A percentile compares a stretch with the other conserved stretches of the same genome.
Conservation (phyloP, 2,113 vertebrate genomes). For the Mustela nigripes region DNA sequence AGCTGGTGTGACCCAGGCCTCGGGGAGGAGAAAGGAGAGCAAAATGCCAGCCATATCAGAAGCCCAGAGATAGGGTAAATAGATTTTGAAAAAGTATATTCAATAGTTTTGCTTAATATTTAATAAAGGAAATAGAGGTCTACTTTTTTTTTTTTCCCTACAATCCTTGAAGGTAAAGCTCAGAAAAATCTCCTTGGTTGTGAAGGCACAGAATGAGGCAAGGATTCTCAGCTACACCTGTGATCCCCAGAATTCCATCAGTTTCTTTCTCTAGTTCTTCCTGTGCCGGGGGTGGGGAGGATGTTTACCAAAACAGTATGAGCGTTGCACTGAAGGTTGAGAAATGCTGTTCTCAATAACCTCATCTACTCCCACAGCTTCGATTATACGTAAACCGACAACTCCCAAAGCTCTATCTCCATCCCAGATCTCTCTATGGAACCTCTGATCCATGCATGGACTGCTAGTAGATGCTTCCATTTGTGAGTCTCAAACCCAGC, state of each 20-base stretch:
- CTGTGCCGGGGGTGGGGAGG: accelerated
- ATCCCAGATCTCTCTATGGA: not conserved
- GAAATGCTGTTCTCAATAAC: constrained; percentile 34
- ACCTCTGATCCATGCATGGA: not conserved
- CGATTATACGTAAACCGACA: not conserved
- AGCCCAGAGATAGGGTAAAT: not conserved
- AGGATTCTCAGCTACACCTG: not conserved
- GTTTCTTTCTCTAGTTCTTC: not conserved
- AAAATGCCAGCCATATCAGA: not conserved
- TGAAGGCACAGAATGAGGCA: not conserved
- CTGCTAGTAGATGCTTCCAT: constrained; percentile 39
- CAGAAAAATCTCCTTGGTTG: not conserved
- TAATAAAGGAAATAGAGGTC: not conserved
- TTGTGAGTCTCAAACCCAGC: not conserved
- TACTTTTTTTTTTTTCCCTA: not conserved
- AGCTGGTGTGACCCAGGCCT: not conserved
- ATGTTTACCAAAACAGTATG: not conserved
- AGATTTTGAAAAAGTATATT: not conserved
- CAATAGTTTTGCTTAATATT: not conserved
- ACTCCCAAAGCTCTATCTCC: constrained; percentile 11
- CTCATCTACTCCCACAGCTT: constrained; percentile 19
- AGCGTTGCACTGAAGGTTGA: not conserved
- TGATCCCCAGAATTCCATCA: not conserved
- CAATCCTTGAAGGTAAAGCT: not conserved
- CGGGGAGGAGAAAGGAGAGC: not conserved